Evolutionary conservation across 2,888 invertebrate species (phyloP).

Genomic region (Caenorhabditis imperialis): DNA sequence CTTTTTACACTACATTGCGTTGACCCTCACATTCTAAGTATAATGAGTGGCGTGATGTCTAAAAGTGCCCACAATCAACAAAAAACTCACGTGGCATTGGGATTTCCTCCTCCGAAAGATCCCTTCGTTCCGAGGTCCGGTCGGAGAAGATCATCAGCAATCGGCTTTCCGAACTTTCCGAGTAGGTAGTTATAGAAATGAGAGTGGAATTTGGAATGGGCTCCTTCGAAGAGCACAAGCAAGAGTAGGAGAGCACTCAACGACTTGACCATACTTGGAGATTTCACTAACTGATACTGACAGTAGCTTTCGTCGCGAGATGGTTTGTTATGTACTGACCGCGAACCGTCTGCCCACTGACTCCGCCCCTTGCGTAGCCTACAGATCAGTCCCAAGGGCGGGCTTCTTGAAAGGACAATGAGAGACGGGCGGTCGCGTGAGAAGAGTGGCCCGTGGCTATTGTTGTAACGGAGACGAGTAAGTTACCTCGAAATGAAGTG

Average conservation of each 20-base stretch:
- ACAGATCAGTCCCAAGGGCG: conserved; percentile 24
- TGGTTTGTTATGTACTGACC: conserved; percentile 44
- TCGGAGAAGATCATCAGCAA: conserved; percentile 50
- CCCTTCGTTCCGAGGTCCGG: conserved; percentile 50
- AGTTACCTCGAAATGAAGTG: conserved; percentile 23
- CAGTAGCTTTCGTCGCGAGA: background rate
- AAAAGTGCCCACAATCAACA: too few species aligned
- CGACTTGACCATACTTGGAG: background rate
- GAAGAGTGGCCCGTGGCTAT: conserved; percentile 13
- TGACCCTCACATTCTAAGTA: too few species aligned
- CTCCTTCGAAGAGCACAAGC: background rate
- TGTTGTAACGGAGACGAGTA: conserved; percentile 15
- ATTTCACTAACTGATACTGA: conserved; percentile 15
- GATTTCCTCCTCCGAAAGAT: conserved; percentile 54
- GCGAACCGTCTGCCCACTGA: conserved; percentile 15
- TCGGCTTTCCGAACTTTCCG: conserved; percentile 52
- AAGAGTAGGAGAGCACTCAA: conserved; percentile 1
- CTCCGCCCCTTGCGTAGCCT: conserved; percentile 46
- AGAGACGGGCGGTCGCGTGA: conserved; percentile 4
- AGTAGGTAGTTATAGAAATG: conserved; percentile 49
- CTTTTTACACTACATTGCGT: too few species aligned
- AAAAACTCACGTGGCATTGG: conserved; percentile 51
- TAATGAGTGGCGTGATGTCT: too few species aligned
- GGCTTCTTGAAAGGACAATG: conserved; percentile 41
- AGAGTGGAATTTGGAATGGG: conserved; percentile 40